A percentile compares a stretch with the other conserved stretches of the same genome.
These are phyloP conservation scores for Drosophila greeni DNA, from an alignment of 2,888 invertebrate species.

Conservation along the genomic window DNA sequence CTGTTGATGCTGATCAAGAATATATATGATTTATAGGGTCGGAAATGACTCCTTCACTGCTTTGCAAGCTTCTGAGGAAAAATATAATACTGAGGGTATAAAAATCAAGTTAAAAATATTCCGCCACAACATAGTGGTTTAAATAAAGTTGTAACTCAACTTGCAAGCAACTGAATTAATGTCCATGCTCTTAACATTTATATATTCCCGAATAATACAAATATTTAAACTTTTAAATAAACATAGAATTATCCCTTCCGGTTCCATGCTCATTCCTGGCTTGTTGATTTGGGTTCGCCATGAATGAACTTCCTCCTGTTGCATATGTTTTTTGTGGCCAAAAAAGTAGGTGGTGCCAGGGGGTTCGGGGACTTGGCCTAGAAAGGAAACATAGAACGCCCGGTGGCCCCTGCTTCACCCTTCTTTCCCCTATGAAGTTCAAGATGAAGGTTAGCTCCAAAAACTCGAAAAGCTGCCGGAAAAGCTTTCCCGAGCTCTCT, in stretches of 20 bases:
- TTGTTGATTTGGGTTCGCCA: slow-evolving; percentile 53
- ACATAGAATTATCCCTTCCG: slow-evolving; percentile 7
- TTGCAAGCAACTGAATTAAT: neutral
- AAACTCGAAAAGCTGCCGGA: slow-evolving; percentile 43
- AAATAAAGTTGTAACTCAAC: neutral
- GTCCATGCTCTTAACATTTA: neutral
- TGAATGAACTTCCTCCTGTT: slow-evolving; percentile 74
- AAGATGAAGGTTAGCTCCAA: slow-evolving; percentile 67
- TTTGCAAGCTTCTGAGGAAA: neutral
- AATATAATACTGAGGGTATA: neutral
- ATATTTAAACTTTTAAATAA: neutral
- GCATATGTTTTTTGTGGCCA: slow-evolving; percentile 69
- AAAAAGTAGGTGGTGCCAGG: slow-evolving; percentile 21
- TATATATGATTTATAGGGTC: no score
- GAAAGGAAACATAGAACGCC: slow-evolving; percentile 42
- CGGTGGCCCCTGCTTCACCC: slow-evolving; percentile 13
- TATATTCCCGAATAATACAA: neutral
- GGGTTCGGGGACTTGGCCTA: slow-evolving; percentile 31
- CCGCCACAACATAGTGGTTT: neutral
- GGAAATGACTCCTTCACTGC: no score
- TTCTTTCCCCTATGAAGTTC: slow-evolving; percentile 62
- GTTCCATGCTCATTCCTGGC: neutral
- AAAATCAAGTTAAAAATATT: neutral
- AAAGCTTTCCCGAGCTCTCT: slow-evolving; percentile 46
- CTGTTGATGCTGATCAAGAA: no score